phyloP scores from a whole-genome alignment of 2,113 vertebrate species.

The Pomatostomus ruficeps region DNA sequence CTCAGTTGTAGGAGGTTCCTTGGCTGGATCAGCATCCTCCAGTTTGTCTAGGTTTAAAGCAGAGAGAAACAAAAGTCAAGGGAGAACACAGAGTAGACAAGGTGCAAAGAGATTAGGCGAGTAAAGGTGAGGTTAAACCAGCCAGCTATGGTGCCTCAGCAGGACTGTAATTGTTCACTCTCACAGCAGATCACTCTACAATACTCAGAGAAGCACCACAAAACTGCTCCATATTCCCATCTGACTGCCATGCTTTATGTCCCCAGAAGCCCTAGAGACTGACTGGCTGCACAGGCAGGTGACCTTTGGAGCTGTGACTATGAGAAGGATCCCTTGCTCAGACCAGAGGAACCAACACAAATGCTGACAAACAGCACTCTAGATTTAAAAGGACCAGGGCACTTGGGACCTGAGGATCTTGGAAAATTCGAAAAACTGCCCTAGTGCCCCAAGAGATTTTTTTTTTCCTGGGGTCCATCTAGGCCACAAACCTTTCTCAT shows the following conservation, averaged over 20 bases:
- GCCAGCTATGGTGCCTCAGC: background rate
- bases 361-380: background rate
- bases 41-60: slow-evolving; percentile 34
- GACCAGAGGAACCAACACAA: background rate
- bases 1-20: slow-evolving; percentile 68
- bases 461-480: background rate
- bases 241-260: background rate
- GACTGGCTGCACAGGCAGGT: background rate
- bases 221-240: background rate
- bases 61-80: background rate
- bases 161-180: too few relatives aligned
- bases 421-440: background rate
- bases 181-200: background rate
- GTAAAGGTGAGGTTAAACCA: background rate
- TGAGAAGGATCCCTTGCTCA: background rate
- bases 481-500: background rate
- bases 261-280: background rate
- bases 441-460: background rate
- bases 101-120: background rate
- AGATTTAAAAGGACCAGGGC: background rate
- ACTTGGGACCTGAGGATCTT: background rate
- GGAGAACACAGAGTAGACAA: background rate
- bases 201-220: background rate
- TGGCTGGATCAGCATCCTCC: slow-evolving; percentile 65
- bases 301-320: background rate